These are phyloP conservation scores for Hemistola chrysoprasaria DNA, from an alignment of 2,888 invertebrate genomes.

Conservation along the genomic window DNA sequence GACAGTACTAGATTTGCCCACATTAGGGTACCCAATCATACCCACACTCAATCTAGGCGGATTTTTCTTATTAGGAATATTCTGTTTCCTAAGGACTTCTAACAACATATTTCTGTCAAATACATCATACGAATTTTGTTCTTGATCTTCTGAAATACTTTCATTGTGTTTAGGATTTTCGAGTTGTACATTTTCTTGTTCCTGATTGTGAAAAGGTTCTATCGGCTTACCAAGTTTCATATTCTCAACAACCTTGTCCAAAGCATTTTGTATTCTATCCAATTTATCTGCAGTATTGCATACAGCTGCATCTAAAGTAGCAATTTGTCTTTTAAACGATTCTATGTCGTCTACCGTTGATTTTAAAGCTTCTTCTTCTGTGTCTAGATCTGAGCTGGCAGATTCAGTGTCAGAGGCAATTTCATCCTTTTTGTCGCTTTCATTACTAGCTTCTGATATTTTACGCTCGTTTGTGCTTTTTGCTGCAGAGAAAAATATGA, in stretches of 20 bases:
- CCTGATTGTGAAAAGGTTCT: conserved; percentile 41
- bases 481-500: conserved; percentile 96
- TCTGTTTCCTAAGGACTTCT: conserved; percentile 84
- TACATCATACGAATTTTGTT: conserved; percentile 81
- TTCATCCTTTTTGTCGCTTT: conserved; percentile 29
- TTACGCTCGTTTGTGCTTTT: conserved; percentile 78
- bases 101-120: conserved; percentile 87
- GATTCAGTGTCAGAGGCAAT: conserved; percentile 57
- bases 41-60: conserved; percentile 90
- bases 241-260: conserved; percentile 68
- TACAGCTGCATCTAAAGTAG: conserved; percentile 77
- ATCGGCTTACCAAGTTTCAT: conserved; percentile 59
- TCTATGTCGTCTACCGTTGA: conserved; percentile 66
- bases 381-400: conserved; percentile 50
- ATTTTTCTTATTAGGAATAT: conserved; percentile 66
- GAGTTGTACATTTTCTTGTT: conserved; percentile 2
- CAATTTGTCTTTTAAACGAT: conserved; percentile 74
- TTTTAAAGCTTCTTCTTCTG: conserved; percentile 48
- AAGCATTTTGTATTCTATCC: conserved; percentile 74
- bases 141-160: conserved; percentile 15
- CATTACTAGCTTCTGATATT: conserved; percentile 61
- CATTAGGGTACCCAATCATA: conserved; percentile 99
- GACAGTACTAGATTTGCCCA: conserved; percentile 99
- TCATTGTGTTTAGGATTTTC: conserved; percentile 21
- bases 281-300: conserved; percentile 80